Percentiles rank a stretch among this genome's conserved stretches.
These are phyloP conservation scores for Scolanthus callimorphus DNA, from an alignment of 92 coral and sea anemone genomes.

Conservation along the genomic window DNA sequence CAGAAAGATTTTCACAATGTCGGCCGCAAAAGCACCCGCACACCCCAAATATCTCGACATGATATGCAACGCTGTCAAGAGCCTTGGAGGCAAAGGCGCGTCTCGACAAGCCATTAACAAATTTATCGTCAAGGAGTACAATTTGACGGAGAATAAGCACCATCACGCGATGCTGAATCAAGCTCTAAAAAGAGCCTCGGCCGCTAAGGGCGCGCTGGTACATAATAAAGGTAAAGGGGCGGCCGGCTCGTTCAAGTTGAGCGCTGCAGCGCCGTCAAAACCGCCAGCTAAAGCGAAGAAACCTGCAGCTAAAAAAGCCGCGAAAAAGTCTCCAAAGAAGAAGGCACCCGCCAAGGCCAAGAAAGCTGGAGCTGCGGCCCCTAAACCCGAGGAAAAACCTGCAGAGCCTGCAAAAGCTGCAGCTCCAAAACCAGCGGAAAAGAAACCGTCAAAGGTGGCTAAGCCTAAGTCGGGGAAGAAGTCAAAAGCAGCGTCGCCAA, in stretches of 20 bases:
- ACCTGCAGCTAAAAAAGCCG: slow-evolving; percentile 22
- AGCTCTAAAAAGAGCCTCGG: slow-evolving; percentile 71
- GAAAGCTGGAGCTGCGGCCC: slow-evolving; percentile 11
- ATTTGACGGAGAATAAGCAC: slow-evolving; percentile 67
- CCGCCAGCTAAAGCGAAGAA: slow-evolving; percentile 30
- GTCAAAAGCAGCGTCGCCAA: no score
- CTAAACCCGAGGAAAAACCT: slow-evolving; percentile 1
- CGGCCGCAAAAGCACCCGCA: slow-evolving; percentile 15
- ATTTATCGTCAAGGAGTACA: slow-evolving; percentile 68
- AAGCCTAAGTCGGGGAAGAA: slow-evolving; percentile 76
- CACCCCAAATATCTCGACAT: slow-evolving; percentile 84
- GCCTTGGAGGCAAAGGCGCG: slow-evolving; percentile 70
- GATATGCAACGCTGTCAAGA: slow-evolving; percentile 56
- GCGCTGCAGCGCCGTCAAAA: slow-evolving; percentile 34
- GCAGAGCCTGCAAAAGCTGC: slow-evolving; percentile 39
- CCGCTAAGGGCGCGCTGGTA: slow-evolving; percentile 51
- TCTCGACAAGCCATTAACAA: slow-evolving; percentile 88
- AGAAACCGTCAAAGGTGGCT: slow-evolving; percentile 42
- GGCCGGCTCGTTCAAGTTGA: slow-evolving; percentile 81
- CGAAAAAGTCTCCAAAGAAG: slow-evolving; percentile 28
- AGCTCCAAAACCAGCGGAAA: no score
- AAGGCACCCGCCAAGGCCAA: slow-evolving; percentile 3
- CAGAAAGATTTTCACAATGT: no score
- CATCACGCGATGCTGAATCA: slow-evolving; percentile 74
- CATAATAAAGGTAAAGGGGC: slow-evolving; percentile 88